Conservation (phyloP, 2,113 vertebrate genomes). For the Notothenia rossii region DNA sequence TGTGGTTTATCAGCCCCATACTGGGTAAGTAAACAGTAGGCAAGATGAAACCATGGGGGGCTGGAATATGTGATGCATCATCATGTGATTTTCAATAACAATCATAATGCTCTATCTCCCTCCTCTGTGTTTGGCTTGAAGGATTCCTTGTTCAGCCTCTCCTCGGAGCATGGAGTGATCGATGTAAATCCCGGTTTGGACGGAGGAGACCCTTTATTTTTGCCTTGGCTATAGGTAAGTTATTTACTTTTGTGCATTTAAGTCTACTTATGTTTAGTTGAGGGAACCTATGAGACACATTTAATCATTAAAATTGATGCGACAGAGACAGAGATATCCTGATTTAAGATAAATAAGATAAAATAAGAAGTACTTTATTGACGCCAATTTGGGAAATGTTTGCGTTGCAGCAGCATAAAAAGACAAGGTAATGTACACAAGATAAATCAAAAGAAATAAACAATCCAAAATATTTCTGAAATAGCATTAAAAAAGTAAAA, state of each 20-base stretch:
- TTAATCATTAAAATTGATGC: background rate
- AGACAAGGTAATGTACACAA: no score
- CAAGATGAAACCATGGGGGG: background rate
- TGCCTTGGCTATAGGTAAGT: slow-evolving; percentile 92
- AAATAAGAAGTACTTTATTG: no score
- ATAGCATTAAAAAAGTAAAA: no score
- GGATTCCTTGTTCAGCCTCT: slow-evolving; percentile 97
- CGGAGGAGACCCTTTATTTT: slow-evolving; percentile 97
- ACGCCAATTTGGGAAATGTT: no score
- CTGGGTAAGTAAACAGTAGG: slow-evolving; percentile 84
- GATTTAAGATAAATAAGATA: no score
- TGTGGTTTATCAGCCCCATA: slow-evolving; percentile 99
- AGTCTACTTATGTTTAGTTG: background rate
- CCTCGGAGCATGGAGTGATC: slow-evolving; percentile 96
- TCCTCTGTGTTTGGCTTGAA: slow-evolving; percentile 69
- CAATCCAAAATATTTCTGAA: background rate
- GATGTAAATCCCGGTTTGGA: slow-evolving; percentile 94
- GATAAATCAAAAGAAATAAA: no score
- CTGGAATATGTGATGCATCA: background rate
- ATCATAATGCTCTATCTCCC: background rate
- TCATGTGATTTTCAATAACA: background rate
- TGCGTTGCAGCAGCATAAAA: no score
- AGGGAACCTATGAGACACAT: background rate
- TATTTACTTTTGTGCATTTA: no score
- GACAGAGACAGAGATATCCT: background rate